Base-by-base conservation (phyloP, 2,888 invertebrate genomes). In the Drosophila testacea region DNA sequence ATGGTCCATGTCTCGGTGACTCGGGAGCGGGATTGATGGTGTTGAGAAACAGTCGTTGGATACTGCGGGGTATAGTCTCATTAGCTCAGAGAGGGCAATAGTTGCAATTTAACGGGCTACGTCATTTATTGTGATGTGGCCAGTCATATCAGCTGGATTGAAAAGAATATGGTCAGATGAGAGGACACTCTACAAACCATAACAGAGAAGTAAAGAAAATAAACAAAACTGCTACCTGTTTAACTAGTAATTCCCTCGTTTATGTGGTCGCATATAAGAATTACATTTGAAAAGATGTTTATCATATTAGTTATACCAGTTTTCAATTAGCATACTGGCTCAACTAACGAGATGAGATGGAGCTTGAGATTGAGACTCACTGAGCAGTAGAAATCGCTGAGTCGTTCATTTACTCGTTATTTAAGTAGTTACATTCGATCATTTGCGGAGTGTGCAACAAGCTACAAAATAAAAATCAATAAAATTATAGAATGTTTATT, bases 101-200 rank as follows among this genome's bases (percentile, higher is more conserved):
- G 92, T 0, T 95, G 95, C 81, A 94, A 95, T 82, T 93, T 95
- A 1, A 90, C 93, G 32, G 93, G 95, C 69, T 95, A 93, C 82
- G 92, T 95, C 6, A 93, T 96, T n/a, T 95, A 95, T 81, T 94
- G 94, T 1, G 96, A 96, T 85, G 90, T 94, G 6, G 94, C 94
- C 0, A 93, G 94, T 79, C 94, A 94, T 82, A 85, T 92, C 44
- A 69, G 81, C 2, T 95, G 95, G 95, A 93, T 95, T 4, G 72
- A 69, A 27, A 57, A 59, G 9, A 86, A 89, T 64, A 79, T 88
- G 81, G 91, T 94, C n/a, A 57, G 60, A 57, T 78, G 42, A 71
- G 39, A 44, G 39, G 52, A 6, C 28, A 51, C 11, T 11, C 10
- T 13, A 4, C 44, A 36, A 28, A 9, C 55, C 13, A 11, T 42